Evolutionary conservation across 2,888 invertebrate species (phyloP), one percentile per base, ranked within the genome.

Genomic region (Metellina segmentata): DNA sequence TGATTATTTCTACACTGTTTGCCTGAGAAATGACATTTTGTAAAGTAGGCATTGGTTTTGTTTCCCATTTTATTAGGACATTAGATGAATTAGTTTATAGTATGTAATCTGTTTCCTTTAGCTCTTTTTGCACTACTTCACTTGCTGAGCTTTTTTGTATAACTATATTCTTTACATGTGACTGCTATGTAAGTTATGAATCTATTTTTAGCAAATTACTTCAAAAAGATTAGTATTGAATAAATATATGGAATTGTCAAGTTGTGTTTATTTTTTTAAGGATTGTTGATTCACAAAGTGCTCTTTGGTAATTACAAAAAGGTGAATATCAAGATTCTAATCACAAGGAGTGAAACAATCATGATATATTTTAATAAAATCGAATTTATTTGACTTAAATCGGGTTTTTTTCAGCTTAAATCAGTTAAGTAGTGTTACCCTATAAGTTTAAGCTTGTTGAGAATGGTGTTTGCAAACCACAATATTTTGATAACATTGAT

Each of bases 111-210:
- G 49, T 77, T 48, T 85, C 74, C 85, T 61, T 34, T 85, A 75
- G 75, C 75, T 75, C 34, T 85, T 61, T 75, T 85, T 74, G 85
- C 85, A 75, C 85, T 79, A 70, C 79, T 87, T 79, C 87, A 81
- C 87, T 87, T 87, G 87, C 87, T 87, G 87, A 87, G 87, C 87
- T 87, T 87, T 86, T 85, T 87, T 87, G 79, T 87, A 87, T 52
- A 75, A 85, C 85, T 11, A 87, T 79, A 79, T 87, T 87, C 87
- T 86, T 87, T 87, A 79, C 79, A 87, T 87, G 87, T 87, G 87
- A 87, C 78, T 82, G 87, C 87, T 87, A 71, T 87, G 87, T 87
- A 79, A 87, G 78, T 87, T 87, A 87, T 87, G 87, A 87, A 87
- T 87, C 78, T 87, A 87, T 87, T 87, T 86, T 87, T 87, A 87